Conservation (phyloP, 2,797 vertebrate genomes). For the Poecilia wingei region DNA sequence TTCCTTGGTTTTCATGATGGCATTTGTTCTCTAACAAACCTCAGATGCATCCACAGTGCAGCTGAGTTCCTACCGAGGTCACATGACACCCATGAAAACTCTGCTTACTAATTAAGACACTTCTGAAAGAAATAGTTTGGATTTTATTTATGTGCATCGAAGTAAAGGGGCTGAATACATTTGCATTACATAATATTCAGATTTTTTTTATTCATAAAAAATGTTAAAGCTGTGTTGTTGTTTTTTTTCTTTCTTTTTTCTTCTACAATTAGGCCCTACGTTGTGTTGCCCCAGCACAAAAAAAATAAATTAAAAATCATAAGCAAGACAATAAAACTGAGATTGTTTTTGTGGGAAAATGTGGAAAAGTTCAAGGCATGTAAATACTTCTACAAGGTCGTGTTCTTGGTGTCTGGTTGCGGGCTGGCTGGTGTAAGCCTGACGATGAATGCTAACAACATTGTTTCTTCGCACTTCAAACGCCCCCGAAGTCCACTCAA, state of each 20-base stretch:
- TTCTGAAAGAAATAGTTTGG: not conserved
- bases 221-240: not conserved
- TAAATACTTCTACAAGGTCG: not conserved
- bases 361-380: not conserved
- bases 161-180: not conserved
- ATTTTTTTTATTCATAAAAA: not conserved
- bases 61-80: not conserved
- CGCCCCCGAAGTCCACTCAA: not conserved
- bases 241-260: not conserved
- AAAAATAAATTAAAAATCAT: not conserved
- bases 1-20: not conserved
- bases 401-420: not conserved
- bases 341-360: not conserved
- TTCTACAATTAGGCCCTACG: not conserved
- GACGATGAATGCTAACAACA: not conserved
- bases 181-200: not conserved
- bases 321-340: not conserved
- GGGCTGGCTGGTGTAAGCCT: not conserved
- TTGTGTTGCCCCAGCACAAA: not conserved
- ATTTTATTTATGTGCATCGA: not conserved
- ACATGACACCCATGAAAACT: not conserved
- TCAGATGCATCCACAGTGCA: not conserved
- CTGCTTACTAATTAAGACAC: not conserved
- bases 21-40: not conserved
- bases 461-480: not conserved